These are phyloP conservation scores for Achlya flavicornis DNA, from an alignment of 2,888 invertebrate species.

Conservation along the genomic window DNA sequence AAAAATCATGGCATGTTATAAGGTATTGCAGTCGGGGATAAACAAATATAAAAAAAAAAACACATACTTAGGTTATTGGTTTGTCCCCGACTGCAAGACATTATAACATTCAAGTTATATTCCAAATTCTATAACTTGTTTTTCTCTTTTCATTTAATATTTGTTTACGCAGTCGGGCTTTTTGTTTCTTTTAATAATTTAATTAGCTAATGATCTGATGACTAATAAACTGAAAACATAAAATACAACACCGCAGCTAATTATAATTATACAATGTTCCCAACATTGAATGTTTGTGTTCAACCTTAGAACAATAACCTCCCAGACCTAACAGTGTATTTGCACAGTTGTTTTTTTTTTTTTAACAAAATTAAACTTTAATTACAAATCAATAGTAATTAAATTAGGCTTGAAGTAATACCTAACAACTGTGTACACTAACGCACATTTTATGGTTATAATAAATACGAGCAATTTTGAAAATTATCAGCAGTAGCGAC, in stretches of 20 bases:
- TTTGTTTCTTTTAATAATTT: no score
- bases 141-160: no score
- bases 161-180: no score
- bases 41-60: no score
- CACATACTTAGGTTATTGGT: no score
- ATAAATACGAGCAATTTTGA: background rate
- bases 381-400: background rate
- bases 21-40: no score
- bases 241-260: background rate
- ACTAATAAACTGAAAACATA: background rate
- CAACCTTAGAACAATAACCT: background rate
- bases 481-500: background rate
- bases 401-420: background rate
- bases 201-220: background rate
- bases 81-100: no score
- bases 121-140: no score
- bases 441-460: background rate
- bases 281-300: background rate
- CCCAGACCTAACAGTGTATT: background rate
- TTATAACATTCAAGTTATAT: no score
- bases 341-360: no score
- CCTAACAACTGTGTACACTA: background rate
- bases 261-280: background rate
- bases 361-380: slow-evolving; percentile 5
- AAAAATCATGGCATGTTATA: no score